Evolutionary conservation across 2,113 vertebrate species (phyloP).

Genomic region (Buteo buteo): DNA sequence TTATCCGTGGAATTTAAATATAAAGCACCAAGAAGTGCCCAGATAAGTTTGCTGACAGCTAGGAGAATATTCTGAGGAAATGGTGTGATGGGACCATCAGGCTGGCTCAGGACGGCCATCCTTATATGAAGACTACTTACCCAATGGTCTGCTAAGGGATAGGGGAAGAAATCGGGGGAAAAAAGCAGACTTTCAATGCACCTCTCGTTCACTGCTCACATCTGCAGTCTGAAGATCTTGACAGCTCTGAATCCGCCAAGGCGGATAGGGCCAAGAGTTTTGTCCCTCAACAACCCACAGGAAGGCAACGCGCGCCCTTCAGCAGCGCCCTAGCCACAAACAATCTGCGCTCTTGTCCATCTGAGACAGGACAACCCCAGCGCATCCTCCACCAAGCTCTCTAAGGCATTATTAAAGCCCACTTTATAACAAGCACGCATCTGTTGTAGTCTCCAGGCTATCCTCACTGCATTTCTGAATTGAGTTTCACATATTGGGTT

Average conservation of each 20-base stretch:
- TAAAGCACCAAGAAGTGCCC: not conserved
- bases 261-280: not conserved
- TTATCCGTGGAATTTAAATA: not conserved
- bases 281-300: not conserved
- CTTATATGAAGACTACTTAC: not conserved
- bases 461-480: not conserved
- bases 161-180: not conserved
- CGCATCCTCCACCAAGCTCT: not conserved
- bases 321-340: not conserved
- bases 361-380: not conserved
- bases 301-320: not conserved
- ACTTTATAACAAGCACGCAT: not conserved
- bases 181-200: not conserved
- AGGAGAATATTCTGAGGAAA: not conserved
- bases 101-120: not conserved
- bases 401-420: conserved; percentile 28
- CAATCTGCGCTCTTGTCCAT: not conserved
- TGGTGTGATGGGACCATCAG: not conserved
- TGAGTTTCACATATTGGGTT: not conserved
- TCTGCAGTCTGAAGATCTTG: not conserved
- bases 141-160: not conserved
- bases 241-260: not conserved
- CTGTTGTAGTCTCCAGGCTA: not conserved
- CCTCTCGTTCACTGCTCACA: not conserved
- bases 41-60: not conserved